Evolutionary conservation across 2,113 vertebrate genomes (phyloP).

Genomic region (Chrysochloris asiatica): DNA sequence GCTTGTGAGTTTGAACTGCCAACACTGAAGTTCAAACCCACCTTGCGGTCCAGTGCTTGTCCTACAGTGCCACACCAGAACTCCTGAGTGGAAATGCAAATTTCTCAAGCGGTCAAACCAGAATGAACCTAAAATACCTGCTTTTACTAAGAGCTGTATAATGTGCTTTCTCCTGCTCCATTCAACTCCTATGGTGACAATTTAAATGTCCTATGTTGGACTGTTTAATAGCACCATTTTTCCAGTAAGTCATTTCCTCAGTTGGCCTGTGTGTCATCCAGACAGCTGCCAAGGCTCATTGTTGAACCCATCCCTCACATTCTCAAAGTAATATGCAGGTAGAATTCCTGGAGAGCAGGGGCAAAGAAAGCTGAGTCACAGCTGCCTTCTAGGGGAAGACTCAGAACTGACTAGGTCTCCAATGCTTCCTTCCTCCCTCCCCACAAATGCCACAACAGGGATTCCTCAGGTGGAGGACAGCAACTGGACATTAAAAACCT

Average conservation of each 20-base stretch:
- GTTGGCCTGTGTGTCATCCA: neutral
- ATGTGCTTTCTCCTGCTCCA: neutral
- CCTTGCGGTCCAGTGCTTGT: no score
- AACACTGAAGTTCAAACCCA: no score
- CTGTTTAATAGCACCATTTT: neutral
- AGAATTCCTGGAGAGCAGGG: neutral
- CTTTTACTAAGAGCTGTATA: neutral
- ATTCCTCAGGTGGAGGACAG: neutral
- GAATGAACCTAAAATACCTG: no score
- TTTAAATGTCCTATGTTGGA: neutral
- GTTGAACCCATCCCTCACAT: neutral
- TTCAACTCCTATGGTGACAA: neutral
- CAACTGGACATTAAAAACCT: conserved; percentile 41
- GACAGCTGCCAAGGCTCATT: neutral
- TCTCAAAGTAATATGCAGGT: neutral
- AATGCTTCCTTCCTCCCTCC: neutral
- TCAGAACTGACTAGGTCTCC: neutral
- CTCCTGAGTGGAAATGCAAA: no score
- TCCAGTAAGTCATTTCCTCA: neutral
- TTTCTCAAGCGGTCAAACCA: no score
- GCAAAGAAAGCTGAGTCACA: neutral
- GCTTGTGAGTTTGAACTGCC: no score
- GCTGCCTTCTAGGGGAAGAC: neutral
- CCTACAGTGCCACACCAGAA: no score
- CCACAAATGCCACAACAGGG: conserved; percentile 39